Evolutionary conservation across 2,113 vertebrate genomes (phyloP).

Genomic region (Falcunculus frontatus): DNA sequence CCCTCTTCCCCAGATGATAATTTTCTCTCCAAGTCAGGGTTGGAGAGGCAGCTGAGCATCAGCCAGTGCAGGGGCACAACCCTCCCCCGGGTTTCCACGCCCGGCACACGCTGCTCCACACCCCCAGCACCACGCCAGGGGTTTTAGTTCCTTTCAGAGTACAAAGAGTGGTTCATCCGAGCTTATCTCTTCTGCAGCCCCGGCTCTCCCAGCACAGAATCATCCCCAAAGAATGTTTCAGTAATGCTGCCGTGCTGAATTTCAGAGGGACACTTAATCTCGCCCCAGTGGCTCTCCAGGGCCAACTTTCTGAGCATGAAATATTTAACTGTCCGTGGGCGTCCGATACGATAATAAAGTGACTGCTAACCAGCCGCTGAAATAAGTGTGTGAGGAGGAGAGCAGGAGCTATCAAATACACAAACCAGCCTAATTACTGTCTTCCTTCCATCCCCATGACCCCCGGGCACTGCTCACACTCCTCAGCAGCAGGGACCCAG

Average conservation of each 20-base stretch:
- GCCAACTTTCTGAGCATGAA: conserved; percentile 61
- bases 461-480: not conserved
- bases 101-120: not conserved
- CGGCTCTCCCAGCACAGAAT: conserved; percentile 29
- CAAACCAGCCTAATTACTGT: not conserved
- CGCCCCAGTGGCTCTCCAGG: conserved; percentile 44
- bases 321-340: conserved; percentile 52
- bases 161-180: not conserved
- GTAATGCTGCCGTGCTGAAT: conserved; percentile 38
- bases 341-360: not conserved
- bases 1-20: not conserved
- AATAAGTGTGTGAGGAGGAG: not conserved
- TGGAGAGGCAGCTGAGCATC: not conserved
- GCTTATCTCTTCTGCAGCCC: not conserved
- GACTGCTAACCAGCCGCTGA: conserved; percentile 2
- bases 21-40: not conserved
- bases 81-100: not conserved
- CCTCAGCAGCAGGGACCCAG: not conserved
- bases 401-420: not conserved
- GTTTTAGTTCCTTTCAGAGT: not conserved
- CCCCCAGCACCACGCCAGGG: not conserved
- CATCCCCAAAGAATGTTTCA: conserved; percentile 60
- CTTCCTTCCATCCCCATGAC: not conserved
- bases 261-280: conserved; percentile 63
- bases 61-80: not conserved